phyloP scores from a whole-genome alignment of 2,113 vertebrate genomes.

The Oreochromis spilurus region DNA sequence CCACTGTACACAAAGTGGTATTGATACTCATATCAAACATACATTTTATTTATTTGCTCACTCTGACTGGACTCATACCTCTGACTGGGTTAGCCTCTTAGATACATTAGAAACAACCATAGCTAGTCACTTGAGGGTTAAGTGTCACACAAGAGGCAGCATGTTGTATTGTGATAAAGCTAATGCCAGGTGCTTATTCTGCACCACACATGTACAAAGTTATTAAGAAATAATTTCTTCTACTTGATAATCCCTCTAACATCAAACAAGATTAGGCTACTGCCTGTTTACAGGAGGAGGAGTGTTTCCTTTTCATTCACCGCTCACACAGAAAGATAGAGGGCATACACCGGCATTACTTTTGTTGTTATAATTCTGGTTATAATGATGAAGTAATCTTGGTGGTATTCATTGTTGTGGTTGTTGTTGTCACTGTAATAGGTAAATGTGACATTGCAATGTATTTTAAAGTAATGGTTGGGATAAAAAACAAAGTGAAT shows the following conservation, averaged over 20 bases:
- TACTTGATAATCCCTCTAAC: not conserved
- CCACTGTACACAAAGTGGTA: not conserved
- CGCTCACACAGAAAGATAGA: not conserved
- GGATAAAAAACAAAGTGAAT: not conserved
- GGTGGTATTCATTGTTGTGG: not conserved
- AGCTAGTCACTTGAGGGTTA: not conserved
- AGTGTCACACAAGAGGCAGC: not conserved
- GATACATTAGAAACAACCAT: not conserved
- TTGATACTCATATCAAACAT: not conserved
- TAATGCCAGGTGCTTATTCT: not conserved
- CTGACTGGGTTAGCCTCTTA: not conserved
- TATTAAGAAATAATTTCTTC: not conserved
- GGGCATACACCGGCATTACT: not conserved
- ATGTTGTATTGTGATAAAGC: not conserved
- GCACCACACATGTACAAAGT: not conserved
- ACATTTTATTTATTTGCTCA: not conserved
- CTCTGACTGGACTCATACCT: not conserved
- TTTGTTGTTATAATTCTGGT: constrained; percentile 1
- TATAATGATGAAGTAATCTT: constrained; percentile 6
- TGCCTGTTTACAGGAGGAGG: not conserved
- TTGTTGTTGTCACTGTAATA: not conserved
- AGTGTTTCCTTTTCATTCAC: not conserved
- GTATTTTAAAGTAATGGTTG: not conserved
- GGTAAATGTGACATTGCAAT: not conserved
- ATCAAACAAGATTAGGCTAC: not conserved